Base-by-base conservation (phyloP, 2,113 vertebrate species). In the Embiotoca jacksoni region DNA sequence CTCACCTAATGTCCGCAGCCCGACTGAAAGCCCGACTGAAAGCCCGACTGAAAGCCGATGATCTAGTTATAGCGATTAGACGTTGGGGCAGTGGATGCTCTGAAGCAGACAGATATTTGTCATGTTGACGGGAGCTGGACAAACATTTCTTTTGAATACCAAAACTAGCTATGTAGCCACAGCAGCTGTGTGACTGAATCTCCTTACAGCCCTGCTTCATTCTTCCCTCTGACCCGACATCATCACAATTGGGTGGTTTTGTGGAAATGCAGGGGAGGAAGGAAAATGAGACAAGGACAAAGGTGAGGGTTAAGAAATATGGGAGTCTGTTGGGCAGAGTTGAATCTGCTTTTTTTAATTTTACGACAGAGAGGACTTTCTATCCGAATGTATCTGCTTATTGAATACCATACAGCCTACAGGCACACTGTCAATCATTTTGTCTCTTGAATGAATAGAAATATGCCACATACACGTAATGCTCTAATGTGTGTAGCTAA, bases 71-170 rank as follows among this genome's bases (percentile, higher is more conserved):
- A 35, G 46, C 47, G 72, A 58, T 66, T 50, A 33, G 49, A 64
- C 3, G 55, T 50, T 7, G 30, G 23, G 30, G 39, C 30, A 2
- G 1, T 7, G 53, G 50, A 41, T 36, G 35, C 57, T 15, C 50
- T 31, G 15, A 50, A 62, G 56, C 46, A 37, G 30, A 50, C 0
- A 1, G 35, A 59, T 44, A 57, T 75, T 53, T 75, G 65, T 77
- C 53, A 58, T 54, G 7, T 55, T 52, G 44, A 37, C 8, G n/a
- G 39, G 13, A 33, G n/a, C 0, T 37, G 59, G 58, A 65, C 32
- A 53, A 41, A 64, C 9, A 35, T 57, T 80, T 54, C 9, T 64
- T 59, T 61, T 68, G 5, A 68, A 80, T 49, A 64, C 15, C 33
- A 72, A 72, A 67, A 8, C 53, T 35, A 35, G 41, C 46, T 63